Base-by-base conservation (phyloP, 2,113 vertebrate species). In the Nestor notabilis region DNA sequence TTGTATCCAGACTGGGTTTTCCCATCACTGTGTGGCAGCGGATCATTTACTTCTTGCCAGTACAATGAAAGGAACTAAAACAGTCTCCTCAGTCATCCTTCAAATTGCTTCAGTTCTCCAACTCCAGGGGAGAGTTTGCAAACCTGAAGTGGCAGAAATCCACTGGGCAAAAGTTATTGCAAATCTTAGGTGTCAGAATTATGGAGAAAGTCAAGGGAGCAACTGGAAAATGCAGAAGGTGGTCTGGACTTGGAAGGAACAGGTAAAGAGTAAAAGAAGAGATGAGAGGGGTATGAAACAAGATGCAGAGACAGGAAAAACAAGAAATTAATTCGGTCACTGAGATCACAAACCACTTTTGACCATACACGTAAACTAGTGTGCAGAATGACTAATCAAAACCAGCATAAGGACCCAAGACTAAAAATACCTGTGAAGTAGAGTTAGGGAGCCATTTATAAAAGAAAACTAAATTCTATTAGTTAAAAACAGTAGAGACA, bases 21-120 rank as follows among this genome's bases (percentile, higher is more conserved):
- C 52, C 65, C 47, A 72, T 88, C 83, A 52, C 72, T 94, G n/a
- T 84, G 83, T 86, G 88, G 92, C 90, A 94, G 83, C 68, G 88
- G 81, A 81, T 90, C 4, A 44, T 87, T 90, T 93, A 28, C 75
- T 82, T 93, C 64, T 64, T 83, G 31, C 29, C 3, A 4, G 46
- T 63, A n/a, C 19, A 50, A 28, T 11, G 17, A 90, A 19, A 23
- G 24, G 56, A 81, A 81, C 33, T 29, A 52, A 92, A 78, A 61
- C 0, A 3, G 6, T 90, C 47, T 65, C 25, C 29, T 37, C 55
- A 78, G n/a, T 17, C 14, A 0, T 71, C 69, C 24, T 87, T 92
- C 71, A 31, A 49, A 56, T 68, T 83, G 15, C 37, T 74, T 80
- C 58, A 19, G 4, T 43, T 94, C 75, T 63, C 37, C 46, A 58